Evolutionary conservation across 2,797 vertebrate genomes (phyloP), one percentile per base, ranked within the genome.

Genomic region (Lacerta agilis): DNA sequence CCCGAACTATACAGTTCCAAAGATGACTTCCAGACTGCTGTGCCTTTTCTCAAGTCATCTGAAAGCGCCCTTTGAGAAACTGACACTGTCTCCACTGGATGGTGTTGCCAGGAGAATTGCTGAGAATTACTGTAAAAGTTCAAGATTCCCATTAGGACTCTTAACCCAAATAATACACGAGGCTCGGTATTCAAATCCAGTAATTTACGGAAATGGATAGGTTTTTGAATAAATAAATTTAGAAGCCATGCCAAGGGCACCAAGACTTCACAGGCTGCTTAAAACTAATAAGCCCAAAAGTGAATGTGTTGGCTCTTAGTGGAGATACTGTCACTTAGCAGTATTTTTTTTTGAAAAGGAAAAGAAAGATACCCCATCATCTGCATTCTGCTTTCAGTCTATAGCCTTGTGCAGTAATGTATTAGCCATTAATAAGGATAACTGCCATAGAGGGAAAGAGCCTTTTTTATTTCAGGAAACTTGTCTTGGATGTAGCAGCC

Each of bases 351-450:
- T 25, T 49, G 10, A 23, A 66, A 41, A 20, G 58, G 25, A 73
- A 66, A 81, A 55, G 43, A 81, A 89, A 81, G 45, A 79, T 82
- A 27, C 64, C 36, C 86, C 82, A 85, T 83, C 82, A 45, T 29
- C 20, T 79, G 84, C 41, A 18, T n/a, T 4, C 7, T 41, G 0
- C 1, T 17, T 87, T 75, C 49, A 64, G n/a, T 61, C 15, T 75
- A 45, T 5, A 1, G 33, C 83, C 66, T 86, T 25, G 0, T 43
- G 66, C 66, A 2, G 2, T n/a, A 83, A 3, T 17, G 5, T 84
- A 43, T 86, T 79, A 80, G 86, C 45, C 87, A 79, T 85, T 87
- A 85, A 73, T 76, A 84, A 67, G 66, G 78, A 79, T 45, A 90
- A 77, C 67, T 91, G 61, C 23, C 61, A 13, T 66, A 1, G 3